Evolutionary conservation across 2,113 vertebrate genomes (phyloP).

Genomic region (Bos indicus): DNA sequence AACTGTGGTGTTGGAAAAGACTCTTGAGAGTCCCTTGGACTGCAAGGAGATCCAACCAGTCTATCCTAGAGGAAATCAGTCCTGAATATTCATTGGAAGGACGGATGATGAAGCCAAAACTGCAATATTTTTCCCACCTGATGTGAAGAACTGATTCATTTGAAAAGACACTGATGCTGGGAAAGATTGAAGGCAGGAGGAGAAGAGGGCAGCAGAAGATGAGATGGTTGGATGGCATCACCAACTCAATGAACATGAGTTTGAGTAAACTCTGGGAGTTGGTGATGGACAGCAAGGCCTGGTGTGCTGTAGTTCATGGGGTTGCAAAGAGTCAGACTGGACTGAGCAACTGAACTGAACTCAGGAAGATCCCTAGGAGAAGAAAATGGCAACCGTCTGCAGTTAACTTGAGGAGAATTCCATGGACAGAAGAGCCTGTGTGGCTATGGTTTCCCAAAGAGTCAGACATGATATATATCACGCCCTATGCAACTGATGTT

Average conservation of each 20-base stretch:
- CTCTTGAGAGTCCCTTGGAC: background rate
- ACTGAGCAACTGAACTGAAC: background rate
- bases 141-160: background rate
- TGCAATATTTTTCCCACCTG: background rate
- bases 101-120: background rate
- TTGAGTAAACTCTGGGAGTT: fast-evolving
- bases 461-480: background rate
- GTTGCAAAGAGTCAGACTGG: background rate
- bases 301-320: fast-evolving
- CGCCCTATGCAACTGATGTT: background rate
- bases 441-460: background rate
- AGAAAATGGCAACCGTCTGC: background rate
- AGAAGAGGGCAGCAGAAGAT: background rate
- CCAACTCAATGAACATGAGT: background rate
- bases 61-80: background rate
- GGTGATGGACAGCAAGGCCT: background rate
- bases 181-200: background rate
- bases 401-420: background rate
- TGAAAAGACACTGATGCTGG: background rate
- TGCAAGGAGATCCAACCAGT: background rate
- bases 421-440: background rate
- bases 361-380: background rate
- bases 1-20: background rate
- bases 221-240: background rate
- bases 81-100: background rate